phyloP scores from a whole-genome alignment of 2,888 invertebrate species.

The Protodeltote pygarga region DNA sequence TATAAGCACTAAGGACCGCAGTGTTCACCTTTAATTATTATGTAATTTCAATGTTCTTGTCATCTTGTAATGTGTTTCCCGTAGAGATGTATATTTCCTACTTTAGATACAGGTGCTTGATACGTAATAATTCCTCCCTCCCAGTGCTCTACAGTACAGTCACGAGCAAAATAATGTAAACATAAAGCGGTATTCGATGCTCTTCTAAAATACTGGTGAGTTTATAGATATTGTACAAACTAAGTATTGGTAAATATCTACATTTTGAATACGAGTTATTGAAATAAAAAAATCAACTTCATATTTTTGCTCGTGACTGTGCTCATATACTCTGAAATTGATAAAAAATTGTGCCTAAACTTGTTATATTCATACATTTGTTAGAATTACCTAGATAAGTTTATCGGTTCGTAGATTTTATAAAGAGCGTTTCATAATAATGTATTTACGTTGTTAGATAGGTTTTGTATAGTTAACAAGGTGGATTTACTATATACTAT shows the following conservation, averaged over 20 bases:
- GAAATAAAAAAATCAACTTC: too few species aligned
- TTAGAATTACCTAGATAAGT: conserved; percentile 63
- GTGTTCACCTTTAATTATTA: conserved; percentile 8
- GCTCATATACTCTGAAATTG: conserved; percentile 67
- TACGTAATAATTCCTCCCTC: conserved; percentile 45
- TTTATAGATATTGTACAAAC: too few species aligned
- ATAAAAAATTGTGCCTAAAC: conserved; percentile 78
- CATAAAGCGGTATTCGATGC: too few species aligned
- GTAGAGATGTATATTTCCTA: conserved; percentile 31
- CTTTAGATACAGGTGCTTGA: conserved; percentile 52
- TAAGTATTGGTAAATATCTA: too few species aligned
- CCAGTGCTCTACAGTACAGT: conserved; percentile 64
- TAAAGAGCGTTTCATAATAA: conserved; percentile 74
- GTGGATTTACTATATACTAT: conserved; percentile 66
- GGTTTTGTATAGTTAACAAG: conserved; percentile 54
- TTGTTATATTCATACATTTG: conserved; percentile 72
- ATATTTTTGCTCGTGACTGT: too few species aligned
- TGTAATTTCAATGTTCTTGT: not conserved
- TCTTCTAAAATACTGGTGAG: too few species aligned
- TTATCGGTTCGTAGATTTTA: conserved; percentile 79
- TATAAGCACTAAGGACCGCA: not conserved
- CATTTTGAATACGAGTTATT: too few species aligned
- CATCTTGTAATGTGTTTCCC: not conserved
- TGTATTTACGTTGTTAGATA: conserved; percentile 68
- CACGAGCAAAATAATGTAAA: too few species aligned